These are phyloP conservation scores for Xestoiulus laeticollis DNA, from an alignment of 2,888 invertebrate genomes.

Conservation along the genomic window DNA sequence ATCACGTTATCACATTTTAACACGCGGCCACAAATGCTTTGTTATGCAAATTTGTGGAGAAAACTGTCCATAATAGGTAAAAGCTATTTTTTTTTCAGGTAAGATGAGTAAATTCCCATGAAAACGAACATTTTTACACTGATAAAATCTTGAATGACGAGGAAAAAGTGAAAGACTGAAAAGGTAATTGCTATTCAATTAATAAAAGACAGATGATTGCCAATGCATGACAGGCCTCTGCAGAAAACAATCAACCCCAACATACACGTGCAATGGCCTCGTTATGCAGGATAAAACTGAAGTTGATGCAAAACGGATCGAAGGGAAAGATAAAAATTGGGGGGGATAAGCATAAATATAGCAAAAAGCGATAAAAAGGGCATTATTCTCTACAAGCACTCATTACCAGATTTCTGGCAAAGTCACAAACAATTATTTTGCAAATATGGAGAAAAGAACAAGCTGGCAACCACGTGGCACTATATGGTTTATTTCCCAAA, in stretches of 20 bases:
- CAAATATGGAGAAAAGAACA: background rate
- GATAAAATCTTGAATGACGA: background rate
- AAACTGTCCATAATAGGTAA: background rate
- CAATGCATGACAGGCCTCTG: background rate
- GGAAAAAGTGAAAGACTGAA: background rate
- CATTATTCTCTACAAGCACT: background rate
- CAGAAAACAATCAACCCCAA: background rate
- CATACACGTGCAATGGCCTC: background rate
- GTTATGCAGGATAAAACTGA: background rate
- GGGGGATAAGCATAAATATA: background rate
- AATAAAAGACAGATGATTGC: background rate
- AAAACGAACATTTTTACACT: background rate
- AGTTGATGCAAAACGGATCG: conserved; percentile 26
- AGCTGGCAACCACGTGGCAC: conserved; percentile 10
- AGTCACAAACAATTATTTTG: conserved; percentile 13
- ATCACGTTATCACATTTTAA: background rate
- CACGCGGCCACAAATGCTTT: background rate
- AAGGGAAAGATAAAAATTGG: conserved; percentile 19
- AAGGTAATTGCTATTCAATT: background rate
- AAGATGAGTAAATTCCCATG: background rate
- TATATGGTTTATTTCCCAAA: background rate
- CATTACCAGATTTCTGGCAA: conserved; percentile 26
- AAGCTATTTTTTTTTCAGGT: background rate
- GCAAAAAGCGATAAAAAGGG: conserved; percentile 15
- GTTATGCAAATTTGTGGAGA: background rate